Base-by-base conservation (phyloP, 2,888 invertebrate species). In the Troilus luridus region DNA sequence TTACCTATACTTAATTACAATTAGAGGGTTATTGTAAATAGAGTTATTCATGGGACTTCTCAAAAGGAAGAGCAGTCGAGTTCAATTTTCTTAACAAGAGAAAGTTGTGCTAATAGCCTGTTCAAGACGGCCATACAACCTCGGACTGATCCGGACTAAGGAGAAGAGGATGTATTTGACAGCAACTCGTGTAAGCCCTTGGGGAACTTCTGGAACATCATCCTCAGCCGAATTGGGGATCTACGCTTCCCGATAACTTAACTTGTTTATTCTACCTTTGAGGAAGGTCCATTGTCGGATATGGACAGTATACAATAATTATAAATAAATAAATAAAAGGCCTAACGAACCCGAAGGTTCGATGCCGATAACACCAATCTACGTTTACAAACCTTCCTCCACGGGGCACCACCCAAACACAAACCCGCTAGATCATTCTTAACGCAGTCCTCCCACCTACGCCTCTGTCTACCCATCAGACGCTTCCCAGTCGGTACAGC, bases 81-180 rank as follows among this genome's bases (percentile, higher is more conserved):
- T 72, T 27, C 72, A 27, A 72, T 72, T 72, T 27, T 27, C 72
- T 27, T 72, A 72, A 72, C 72, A 72, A 72, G 72, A 1, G 12
- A 72, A 72, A 72, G 27, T 72, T 72, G n/a, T 14, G 17, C 41
- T 72, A 72, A 72, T 72, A 72, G 72, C 72, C 41, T 72, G 27
- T 24, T 27, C 72, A 14, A 27, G 27, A 72, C 0, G 27, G 72
- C 72, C 72, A 72, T 72, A 72, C 72, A 27, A 17, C 72, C 27
- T 19, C 27, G 56, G 85, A 56, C 85, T 54, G 85, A 85, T 85
- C 85, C 54, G 56, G 56, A 11, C 56, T 85, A 85, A 85, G 85
- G 56, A 85, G 85, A 85, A 85, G 85, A 56, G 85, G 85, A 85
- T 85, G 85, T 85, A 85, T 85, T 56, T 85, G 85, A 85, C 85